Evolutionary conservation across 2,888 invertebrate genomes (phyloP), one percentile per base, ranked within the genome.

Genomic region (Clusia tigrina): DNA sequence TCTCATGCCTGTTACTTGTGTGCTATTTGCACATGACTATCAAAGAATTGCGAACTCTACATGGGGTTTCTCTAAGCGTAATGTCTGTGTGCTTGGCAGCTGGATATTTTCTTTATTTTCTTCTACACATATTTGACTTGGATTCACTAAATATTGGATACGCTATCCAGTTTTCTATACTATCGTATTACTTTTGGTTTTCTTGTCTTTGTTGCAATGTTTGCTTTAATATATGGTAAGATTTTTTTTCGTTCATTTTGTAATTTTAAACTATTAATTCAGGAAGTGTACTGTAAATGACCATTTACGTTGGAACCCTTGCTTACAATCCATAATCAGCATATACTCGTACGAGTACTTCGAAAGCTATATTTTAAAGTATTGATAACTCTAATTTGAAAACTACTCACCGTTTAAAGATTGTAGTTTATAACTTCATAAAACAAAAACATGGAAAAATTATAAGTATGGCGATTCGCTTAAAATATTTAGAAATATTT

Each of bases 171-270:
- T 84, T 80, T 69, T 83, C 77, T 48, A 77, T 83, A 65, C 59
- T 84, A 20, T 76, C 82, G 10, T 83, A 83, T 53, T 83, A 78
- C 65, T 79, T 79, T 58, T 84, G 83, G 83, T 74, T 81, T 48
- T 70, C 81, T 15, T 77, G 76, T 23, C 69, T 83, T 24, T 82
- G 82, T 64, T 77, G 75, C 46, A 83, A 84, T 71, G 78, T 83
- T 5, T 69, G 78, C 0, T 6, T 82, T 1, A 79, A 82, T 64
- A 79, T 82, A 60, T 83, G 83, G 83, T 80, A 68, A 77, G 77
- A 23, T 9, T 22, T 23, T 38, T 23, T 37, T 10, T 22, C 0
- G 2, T 3, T 18, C 0, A n/a, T n/a, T n/a, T n/a, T n/a, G n/a
- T n/a, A n/a, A n/a, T n/a, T n/a, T n/a, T n/a, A n/a, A n/a, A n/a